Evolutionary conservation across 2,113 vertebrate genomes (phyloP), one percentile per base, ranked within the genome.

Genomic region (Xiphophorus hellerii): DNA sequence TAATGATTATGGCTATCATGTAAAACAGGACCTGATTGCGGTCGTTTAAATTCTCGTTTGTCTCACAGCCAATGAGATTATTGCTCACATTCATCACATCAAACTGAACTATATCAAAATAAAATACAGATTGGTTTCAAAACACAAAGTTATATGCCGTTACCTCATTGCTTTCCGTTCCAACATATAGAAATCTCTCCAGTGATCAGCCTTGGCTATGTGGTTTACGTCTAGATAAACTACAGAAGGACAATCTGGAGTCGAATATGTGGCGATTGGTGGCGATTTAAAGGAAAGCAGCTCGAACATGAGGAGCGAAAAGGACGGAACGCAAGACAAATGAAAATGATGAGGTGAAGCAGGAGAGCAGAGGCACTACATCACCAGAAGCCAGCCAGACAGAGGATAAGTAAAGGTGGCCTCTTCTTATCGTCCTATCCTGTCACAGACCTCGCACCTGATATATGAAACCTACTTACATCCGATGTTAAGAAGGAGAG

Each of bases 331-430:
- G 73, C 76, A 69, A 79, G 71, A 77, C 33, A 64, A 63, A 76
- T 77, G 78, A 83, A 86, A 90, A 90, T 80, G 84, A 92, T 91
- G 86, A 86, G 81, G 74, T 76, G 84, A 77, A 90, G 68, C 87
- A 81, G 83, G 80, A 74, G 87, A 90, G 87, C 86, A 85, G 83
- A 86, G 82, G 83, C 84, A 93, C 84, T 88, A 76, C 74, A 91
- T 90, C 89, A 90, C 71, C 66, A 63, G 15, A 69, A 85, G 87
- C 80, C 86, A 66, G 61, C 13, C 73, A 85, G 85, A 82, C 86
- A 81, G 79, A 73, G 89, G 84, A 87, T 81, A 90, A 89, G 88
- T 89, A 90, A 92, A 91, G 87, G 86, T 91, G 87, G 88, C 86
- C 84, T 82, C 83, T 78, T 89, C 83, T 85, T 87, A 88, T 80